Percentiles rank a stretch among this genome's conserved stretches.
These are phyloP conservation scores for Nannospalax galili DNA, from an alignment of 2,113 vertebrate species.

Conservation along the genomic window DNA sequence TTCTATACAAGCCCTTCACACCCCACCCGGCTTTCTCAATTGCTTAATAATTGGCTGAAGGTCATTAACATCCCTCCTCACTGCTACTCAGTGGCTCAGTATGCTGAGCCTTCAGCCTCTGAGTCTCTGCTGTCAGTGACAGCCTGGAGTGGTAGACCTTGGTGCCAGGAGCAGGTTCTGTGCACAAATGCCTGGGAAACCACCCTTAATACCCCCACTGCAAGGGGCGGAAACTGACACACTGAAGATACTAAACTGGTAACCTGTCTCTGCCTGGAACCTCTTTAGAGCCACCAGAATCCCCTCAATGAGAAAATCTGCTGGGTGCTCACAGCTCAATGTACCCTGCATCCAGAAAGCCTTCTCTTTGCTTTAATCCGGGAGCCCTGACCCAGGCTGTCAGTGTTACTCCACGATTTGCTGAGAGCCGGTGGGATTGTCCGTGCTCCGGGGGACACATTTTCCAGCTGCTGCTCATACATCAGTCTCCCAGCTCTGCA, in stretches of 20 bases:
- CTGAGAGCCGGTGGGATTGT: not conserved
- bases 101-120: not conserved
- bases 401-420: not conserved
- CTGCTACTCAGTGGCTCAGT: too few relatives aligned
- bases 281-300: not conserved
- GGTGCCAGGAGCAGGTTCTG: not conserved
- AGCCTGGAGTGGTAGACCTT: not conserved
- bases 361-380: not conserved
- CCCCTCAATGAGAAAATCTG: not conserved
- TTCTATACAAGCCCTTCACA: not conserved
- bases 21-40: slow-evolving; percentile 7
- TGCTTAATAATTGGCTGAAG: not conserved
- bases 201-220: fast-evolving
- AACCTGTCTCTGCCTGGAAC: not conserved
- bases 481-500: not conserved
- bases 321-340: not conserved
- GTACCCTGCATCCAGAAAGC: not conserved
- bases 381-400: not conserved
- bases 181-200: not conserved
- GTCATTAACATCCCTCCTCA: not conserved
- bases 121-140: not conserved
- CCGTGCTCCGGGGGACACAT: too few relatives aligned
- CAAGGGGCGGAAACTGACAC: not conserved
- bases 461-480: not conserved
- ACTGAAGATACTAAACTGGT: not conserved